Evolutionary conservation across 2,113 vertebrate genomes (phyloP).

Genomic region (Paradisaea rubra): DNA sequence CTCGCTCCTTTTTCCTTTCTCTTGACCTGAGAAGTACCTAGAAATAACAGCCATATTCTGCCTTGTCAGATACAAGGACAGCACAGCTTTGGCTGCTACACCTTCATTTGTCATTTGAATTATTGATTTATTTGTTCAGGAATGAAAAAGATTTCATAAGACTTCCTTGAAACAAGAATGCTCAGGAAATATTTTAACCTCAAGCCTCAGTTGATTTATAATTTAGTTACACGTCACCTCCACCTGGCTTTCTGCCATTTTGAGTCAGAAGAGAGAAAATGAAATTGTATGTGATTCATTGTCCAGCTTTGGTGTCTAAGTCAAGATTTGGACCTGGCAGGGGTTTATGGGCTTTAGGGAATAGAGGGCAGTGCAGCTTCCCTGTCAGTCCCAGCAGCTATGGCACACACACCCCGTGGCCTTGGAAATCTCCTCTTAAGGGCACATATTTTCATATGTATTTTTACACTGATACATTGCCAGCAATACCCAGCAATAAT

Average conservation of each 20-base stretch:
- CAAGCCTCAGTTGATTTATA: background rate
- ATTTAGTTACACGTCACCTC: background rate
- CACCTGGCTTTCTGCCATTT: background rate
- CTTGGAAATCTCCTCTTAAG: background rate
- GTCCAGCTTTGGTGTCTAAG: background rate
- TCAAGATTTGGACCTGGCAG: background rate
- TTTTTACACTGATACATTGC: background rate
- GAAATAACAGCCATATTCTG: background rate
- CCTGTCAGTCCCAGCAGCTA: background rate
- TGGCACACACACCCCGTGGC: background rate
- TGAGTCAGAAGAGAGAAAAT: background rate
- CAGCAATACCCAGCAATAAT: background rate
- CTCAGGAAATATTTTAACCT: background rate
- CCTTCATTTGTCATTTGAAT: background rate
- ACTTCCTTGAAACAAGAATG: background rate
- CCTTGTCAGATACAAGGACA: background rate
- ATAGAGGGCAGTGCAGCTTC: fast-evolving
- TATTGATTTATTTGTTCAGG: background rate
- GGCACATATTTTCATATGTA: background rate
- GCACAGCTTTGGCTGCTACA: background rate
- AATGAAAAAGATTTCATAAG: background rate
- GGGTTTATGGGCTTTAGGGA: background rate
- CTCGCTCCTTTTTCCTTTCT: background rate
- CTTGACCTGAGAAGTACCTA: background rate
- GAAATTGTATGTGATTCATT: background rate